Percentiles rank a stretch among this genome's conserved stretches.
phyloP scores from a whole-genome alignment of 2,888 invertebrate species.

The Eumacrocentrus americanus region DNA sequence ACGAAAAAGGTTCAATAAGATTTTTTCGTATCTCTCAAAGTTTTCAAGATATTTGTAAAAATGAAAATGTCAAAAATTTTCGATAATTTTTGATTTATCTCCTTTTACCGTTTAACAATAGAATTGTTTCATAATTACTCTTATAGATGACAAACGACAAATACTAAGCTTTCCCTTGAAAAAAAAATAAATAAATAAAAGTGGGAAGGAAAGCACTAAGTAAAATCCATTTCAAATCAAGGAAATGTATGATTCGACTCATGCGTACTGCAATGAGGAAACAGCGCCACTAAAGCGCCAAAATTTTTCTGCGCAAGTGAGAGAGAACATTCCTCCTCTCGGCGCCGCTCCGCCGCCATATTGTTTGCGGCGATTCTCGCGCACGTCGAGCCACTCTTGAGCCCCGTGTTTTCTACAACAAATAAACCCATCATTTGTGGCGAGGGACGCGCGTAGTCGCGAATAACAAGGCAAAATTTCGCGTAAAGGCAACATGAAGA shows the following conservation, averaged over 20 bases:
- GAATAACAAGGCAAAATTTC: conserved; percentile 53
- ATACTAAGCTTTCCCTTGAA: too few species aligned
- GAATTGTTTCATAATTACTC: too few species aligned
- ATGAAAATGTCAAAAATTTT: too few species aligned
- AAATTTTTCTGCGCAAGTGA: background rate
- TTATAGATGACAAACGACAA: too few species aligned
- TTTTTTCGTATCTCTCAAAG: too few species aligned
- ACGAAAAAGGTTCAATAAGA: too few species aligned
- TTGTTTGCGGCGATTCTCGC: conserved; percentile 49
- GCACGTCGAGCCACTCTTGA: conserved; percentile 37
- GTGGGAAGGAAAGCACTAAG: too few species aligned
- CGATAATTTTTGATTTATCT: too few species aligned
- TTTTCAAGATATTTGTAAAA: too few species aligned
- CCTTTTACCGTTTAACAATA: too few species aligned
- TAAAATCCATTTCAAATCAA: too few species aligned
- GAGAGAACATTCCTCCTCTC: conserved; percentile 20
- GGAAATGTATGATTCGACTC: too few species aligned
- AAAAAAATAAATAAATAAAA: background rate
- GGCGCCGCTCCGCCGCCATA: conserved; percentile 48
- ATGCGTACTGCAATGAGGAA: conserved; percentile 28
- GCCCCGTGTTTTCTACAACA: background rate
- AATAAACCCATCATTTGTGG: background rate
- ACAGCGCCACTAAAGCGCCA: background rate
- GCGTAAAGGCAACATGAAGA: conserved; percentile 57
- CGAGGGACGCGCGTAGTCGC: conserved; percentile 35